A percentile compares a stretch with the other conserved stretches of the same genome.
phyloP scores from a whole-genome alignment of 2,888 invertebrate species.

The Biston betularia region DNA sequence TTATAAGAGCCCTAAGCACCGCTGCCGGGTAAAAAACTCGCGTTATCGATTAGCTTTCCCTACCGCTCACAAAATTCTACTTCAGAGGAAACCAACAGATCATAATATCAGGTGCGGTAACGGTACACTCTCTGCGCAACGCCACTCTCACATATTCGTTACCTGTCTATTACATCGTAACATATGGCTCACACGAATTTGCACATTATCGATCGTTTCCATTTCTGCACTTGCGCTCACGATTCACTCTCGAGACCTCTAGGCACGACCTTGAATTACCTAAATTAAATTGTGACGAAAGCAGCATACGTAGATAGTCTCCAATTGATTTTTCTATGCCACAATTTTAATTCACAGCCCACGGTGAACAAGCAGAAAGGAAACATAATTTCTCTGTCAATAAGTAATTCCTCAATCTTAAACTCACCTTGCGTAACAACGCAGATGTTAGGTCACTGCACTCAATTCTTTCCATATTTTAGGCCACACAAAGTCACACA shows the following conservation, averaged over 20 bases:
- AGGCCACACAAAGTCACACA: constrained; percentile 82
- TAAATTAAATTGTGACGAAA: constrained; percentile 69
- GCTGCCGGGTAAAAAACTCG: constrained; percentile 10
- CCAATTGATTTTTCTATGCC: constrained; percentile 67
- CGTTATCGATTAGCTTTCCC: constrained; percentile 49
- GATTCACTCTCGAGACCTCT: constrained; percentile 54
- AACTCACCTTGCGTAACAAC: constrained; percentile 72
- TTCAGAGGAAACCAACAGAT: constrained; percentile 51
- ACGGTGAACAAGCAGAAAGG: constrained; percentile 42
- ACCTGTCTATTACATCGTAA: constrained; percentile 65
- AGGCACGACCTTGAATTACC: constrained; percentile 68
- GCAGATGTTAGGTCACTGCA: constrained; percentile 80
- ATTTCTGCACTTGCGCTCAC: constrained; percentile 57
- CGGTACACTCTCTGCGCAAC: constrained; percentile 62
- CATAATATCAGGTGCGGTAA: constrained; percentile 64
- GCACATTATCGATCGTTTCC: constrained; percentile 65
- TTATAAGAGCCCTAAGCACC: neutral
- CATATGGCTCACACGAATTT: constrained; percentile 74
- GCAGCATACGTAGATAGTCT: constrained; percentile 65
- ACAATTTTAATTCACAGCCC: constrained; percentile 52
- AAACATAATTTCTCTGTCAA: constrained; percentile 32
- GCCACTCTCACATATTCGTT: constrained; percentile 46
- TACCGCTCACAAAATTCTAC: constrained; percentile 52
- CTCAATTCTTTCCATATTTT: constrained; percentile 85
- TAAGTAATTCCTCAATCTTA: constrained; percentile 37